Evolutionary conservation across 2,797 vertebrate species (phyloP).

Genomic region (Carcharodon carcharias): DNA sequence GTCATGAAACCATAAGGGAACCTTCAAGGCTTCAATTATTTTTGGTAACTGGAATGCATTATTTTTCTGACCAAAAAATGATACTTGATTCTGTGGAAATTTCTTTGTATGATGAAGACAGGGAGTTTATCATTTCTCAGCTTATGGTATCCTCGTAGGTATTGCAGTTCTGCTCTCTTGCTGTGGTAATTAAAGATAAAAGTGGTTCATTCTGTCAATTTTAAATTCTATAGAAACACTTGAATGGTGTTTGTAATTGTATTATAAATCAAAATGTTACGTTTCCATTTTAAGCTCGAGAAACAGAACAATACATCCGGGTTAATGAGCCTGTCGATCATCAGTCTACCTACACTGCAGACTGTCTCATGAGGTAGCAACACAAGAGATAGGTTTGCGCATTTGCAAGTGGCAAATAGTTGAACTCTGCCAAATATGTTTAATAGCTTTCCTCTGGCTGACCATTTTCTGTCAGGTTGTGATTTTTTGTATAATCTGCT

Average conservation of each 20-base stretch:
- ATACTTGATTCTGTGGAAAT: neutral
- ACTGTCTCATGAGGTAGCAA: neutral
- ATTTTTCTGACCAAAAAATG: neutral
- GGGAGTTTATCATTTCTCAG: neutral
- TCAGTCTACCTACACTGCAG: neutral
- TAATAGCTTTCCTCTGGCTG: conserved; percentile 12
- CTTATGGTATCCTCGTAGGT: neutral
- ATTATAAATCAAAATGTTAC: conserved; percentile 28
- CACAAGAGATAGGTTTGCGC: neutral
- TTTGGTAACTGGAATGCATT: neutral
- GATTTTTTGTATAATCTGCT: neutral
- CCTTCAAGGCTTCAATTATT: neutral
- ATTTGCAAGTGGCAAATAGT: conserved; percentile 32
- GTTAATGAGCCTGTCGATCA: conserved; percentile 32
- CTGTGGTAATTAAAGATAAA: conserved; percentile 24
- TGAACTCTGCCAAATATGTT: conserved; percentile 14
- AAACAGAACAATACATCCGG: neutral
- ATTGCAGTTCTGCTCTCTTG: neutral
- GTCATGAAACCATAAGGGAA: neutral
- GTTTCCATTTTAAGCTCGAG: conserved; percentile 18
- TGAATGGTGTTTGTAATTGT: neutral
- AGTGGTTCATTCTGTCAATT: neutral
- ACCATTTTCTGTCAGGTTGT: conserved; percentile 17
- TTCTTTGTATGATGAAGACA: neutral
- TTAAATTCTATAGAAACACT: neutral